A percentile compares a stretch with the other conserved stretches of the same genome.
phyloP scores from a whole-genome alignment of 2,797 vertebrate species.

The Coregonus ussuriensis region DNA sequence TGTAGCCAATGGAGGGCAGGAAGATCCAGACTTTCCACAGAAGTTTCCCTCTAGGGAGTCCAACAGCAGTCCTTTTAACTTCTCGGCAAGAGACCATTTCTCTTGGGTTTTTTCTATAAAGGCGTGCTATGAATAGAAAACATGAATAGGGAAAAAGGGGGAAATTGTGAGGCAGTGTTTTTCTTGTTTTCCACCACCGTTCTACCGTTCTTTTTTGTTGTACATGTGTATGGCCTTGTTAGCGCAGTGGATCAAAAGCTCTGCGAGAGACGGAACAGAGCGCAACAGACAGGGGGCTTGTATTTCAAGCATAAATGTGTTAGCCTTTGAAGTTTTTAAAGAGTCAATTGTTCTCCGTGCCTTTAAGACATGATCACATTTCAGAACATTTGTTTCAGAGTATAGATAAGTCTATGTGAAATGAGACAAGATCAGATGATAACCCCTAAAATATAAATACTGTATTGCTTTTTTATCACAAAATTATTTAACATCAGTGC shows the following conservation, averaged over 20 bases:
- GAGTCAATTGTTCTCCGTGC: constrained; percentile 26
- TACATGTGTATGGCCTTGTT: constrained; percentile 32
- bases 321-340: neutral
- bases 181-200: neutral
- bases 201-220: constrained; percentile 4
- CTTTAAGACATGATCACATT: constrained; percentile 24
- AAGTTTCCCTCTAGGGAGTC: constrained; percentile 38
- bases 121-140: constrained; percentile 30
- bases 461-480: neutral
- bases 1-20: constrained; percentile 28
- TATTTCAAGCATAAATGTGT: constrained; percentile 9
- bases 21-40: constrained; percentile 32
- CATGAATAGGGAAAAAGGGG: constrained; percentile 32
- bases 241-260: constrained; percentile 27
- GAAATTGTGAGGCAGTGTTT: constrained; percentile 15
- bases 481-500: neutral
- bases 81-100: constrained; percentile 35
- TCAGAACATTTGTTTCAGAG: constrained; percentile 11
- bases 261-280: constrained; percentile 10
- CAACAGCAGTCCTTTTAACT: constrained; percentile 47
- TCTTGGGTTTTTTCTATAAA: constrained; percentile 15
- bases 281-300: constrained; percentile 7
- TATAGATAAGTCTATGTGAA: too few relatives aligned
- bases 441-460: neutral
- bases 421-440: too few relatives aligned